Evolutionary conservation across 2,888 invertebrate genomes (phyloP).

Genomic region (Callyntrura sp.): DNA sequence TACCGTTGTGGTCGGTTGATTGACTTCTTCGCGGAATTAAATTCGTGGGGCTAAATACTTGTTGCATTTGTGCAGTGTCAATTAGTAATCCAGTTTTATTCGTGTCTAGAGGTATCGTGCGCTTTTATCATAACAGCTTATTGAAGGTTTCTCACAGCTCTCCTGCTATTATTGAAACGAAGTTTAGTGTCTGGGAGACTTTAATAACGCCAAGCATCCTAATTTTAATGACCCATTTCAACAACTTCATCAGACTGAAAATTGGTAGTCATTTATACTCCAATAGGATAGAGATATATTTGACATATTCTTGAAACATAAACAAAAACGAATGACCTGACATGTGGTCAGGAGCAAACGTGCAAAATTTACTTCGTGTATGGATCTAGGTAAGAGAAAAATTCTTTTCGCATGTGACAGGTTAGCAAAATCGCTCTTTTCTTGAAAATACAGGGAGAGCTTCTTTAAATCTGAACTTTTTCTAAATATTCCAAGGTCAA

Average conservation of each 20-base stretch:
- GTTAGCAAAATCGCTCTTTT: slow-evolving; percentile 34
- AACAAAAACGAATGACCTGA: slow-evolving; percentile 50
- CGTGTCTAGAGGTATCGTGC: slow-evolving; percentile 35
- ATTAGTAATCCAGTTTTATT: slow-evolving; percentile 55
- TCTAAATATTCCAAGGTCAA: slow-evolving; percentile 53
- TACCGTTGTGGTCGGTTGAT: background rate
- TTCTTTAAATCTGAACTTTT: slow-evolving; percentile 12
- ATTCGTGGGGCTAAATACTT: slow-evolving; percentile 37
- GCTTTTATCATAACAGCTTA: slow-evolving; percentile 40
- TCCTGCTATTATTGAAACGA: slow-evolving; percentile 47
- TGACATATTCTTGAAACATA: background rate
- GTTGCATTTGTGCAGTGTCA: background rate
- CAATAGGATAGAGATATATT: slow-evolving; percentile 42
- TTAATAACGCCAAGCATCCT: slow-evolving; percentile 20
- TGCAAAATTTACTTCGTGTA: slow-evolving; percentile 52
- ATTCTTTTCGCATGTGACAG: slow-evolving; percentile 18
- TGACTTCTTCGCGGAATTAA: background rate
- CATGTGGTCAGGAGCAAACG: slow-evolving; percentile 43
- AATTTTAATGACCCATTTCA: slow-evolving; percentile 48
- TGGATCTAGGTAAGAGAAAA: background rate
- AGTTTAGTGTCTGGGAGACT: slow-evolving; percentile 55
- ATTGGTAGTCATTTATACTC: slow-evolving; percentile 65
- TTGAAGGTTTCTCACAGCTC: slow-evolving; percentile 57
- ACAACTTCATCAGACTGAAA: slow-evolving; percentile 27
- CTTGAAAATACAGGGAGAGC: slow-evolving; percentile 30